These are phyloP conservation scores for Ectobius pallidus DNA, from an alignment of 2,888 invertebrate species.

Conservation along the genomic window DNA sequence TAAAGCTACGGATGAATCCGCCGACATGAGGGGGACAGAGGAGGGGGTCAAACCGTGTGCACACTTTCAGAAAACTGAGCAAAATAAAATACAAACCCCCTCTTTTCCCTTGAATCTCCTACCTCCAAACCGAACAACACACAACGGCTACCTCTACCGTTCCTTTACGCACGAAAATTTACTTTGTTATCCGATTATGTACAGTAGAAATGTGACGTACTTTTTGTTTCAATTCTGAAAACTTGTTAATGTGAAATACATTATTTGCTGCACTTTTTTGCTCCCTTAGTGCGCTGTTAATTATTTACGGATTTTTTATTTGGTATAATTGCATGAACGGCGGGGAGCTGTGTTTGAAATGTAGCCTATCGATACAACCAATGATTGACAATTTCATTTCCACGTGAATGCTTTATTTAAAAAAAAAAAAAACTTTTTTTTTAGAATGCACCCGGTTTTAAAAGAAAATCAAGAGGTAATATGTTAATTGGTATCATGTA, in stretches of 20 bases:
- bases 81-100: constrained; percentile 14
- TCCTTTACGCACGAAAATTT: background rate
- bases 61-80: constrained; percentile 15
- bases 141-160: constrained; percentile 3
- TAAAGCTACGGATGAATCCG: constrained; percentile 12
- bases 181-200: constrained; percentile 18
- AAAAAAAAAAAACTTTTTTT: too few species aligned
- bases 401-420: too few species aligned
- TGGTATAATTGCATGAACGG: constrained; percentile 13
- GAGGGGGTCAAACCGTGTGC: background rate
- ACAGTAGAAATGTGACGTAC: constrained; percentile 4
- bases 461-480: too few species aligned
- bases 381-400: too few species aligned
- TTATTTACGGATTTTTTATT: background rate
- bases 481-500: too few species aligned
- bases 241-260: constrained; percentile 17
- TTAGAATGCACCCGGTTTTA: too few species aligned
- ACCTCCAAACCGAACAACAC: background rate
- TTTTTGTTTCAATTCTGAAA: constrained; percentile 9
- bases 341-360: background rate
- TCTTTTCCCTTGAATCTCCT: background rate
- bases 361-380: too few species aligned
- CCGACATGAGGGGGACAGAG: background rate
- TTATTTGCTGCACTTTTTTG: background rate
- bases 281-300: constrained; percentile 2